Conservation (phyloP, 2,888 invertebrate genomes). For the Graphium colonna region DNA sequence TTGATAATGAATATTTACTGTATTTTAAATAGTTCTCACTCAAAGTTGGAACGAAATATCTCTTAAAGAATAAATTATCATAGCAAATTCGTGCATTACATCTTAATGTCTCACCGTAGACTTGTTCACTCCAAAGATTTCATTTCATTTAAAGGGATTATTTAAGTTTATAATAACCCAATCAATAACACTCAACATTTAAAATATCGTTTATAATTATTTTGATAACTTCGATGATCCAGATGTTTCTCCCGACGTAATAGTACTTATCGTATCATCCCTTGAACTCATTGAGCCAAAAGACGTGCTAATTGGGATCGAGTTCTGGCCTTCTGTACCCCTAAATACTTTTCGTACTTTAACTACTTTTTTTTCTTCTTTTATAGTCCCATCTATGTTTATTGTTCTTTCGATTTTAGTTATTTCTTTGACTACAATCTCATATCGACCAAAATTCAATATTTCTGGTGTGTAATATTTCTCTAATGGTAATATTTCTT, state of each 20-base stretch:
- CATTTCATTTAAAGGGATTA: neutral
- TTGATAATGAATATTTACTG: neutral
- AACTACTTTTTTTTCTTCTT: conserved; percentile 39
- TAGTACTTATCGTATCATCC: conserved; percentile 14
- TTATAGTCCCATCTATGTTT: conserved; percentile 43
- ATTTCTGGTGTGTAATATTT: neutral
- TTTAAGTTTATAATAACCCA: neutral
- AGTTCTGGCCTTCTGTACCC: conserved; percentile 25
- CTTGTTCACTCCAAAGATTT: neutral
- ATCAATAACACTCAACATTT: conserved; percentile 11
- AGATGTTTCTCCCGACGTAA: no score
- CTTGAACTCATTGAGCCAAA: no score
- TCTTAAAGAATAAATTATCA: neutral
- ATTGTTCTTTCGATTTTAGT: conserved; percentile 38
- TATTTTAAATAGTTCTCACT: conserved; percentile 6
- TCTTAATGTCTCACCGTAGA: neutral
- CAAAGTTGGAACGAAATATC: neutral
- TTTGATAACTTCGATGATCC: no score
- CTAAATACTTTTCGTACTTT: conserved; percentile 38
- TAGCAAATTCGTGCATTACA: neutral
- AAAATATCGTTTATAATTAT: no score
- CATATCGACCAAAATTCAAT: conserved; percentile 35
- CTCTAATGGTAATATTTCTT: neutral
- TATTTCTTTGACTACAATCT: conserved; percentile 41
- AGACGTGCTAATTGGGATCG: no score